These are phyloP conservation scores for Chiloscyllium punctatum DNA, from an alignment of 2,797 vertebrate genomes.

Conservation along the genomic window DNA sequence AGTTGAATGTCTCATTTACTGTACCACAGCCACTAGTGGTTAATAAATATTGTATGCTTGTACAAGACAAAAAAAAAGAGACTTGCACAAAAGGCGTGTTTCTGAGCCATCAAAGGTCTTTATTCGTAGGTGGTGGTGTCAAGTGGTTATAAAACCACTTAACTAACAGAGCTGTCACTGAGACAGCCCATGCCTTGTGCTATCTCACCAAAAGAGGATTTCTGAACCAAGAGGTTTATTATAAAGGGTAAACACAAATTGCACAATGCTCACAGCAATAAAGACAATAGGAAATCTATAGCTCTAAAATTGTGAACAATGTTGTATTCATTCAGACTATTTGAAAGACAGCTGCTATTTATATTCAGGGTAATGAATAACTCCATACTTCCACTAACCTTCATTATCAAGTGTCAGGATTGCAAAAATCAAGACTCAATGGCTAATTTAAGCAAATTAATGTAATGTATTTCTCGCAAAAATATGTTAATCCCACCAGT, in stretches of 20 bases:
- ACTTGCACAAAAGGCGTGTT: neutral
- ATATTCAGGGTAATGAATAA: neutral
- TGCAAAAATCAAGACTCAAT: neutral
- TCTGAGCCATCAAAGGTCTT: neutral
- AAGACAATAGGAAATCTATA: neutral
- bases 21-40: neutral
- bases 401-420: neutral
- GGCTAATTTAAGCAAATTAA: neutral
- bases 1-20: neutral
- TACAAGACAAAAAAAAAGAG: neutral
- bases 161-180: neutral
- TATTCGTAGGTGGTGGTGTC: neutral
- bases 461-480: neutral
- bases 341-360: neutral
- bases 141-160: slow-evolving; percentile 9
- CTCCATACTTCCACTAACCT: neutral
- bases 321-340: neutral
- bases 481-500: neutral
- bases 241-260: neutral
- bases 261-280: neutral
- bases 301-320: neutral
- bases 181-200: neutral
- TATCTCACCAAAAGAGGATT: neutral
- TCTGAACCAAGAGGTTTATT: slow-evolving; percentile 19
- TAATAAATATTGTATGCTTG: neutral